Conservation (phyloP, 1,140 invertebrate species). For the Tachypleus tridentatus region DNA sequence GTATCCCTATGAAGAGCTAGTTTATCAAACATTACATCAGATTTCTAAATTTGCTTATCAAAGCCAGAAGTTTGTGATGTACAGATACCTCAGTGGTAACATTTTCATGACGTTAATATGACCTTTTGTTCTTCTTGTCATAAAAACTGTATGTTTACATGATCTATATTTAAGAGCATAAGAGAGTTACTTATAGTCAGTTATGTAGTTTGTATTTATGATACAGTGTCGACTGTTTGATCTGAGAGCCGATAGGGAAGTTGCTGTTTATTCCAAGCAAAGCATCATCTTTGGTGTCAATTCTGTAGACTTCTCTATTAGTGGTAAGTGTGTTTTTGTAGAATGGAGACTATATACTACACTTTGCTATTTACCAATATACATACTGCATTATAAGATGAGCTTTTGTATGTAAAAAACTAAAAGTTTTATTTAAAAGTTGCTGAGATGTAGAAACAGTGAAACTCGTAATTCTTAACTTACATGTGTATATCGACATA, state of each 20-base stretch:
- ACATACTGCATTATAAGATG: conserved; percentile 10
- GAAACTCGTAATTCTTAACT: background rate
- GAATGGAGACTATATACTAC: too few species aligned
- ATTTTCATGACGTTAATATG: background rate
- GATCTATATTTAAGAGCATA: too few species aligned
- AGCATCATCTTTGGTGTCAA: conserved; percentile 98
- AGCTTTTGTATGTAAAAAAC: background rate
- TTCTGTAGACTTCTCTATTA: conserved; percentile 93
- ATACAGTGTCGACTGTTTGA: conserved; percentile 91
- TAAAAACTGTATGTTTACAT: too few species aligned
- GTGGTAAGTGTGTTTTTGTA: conserved; percentile 46
- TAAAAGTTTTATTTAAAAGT: background rate
- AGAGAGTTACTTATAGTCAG: background rate
- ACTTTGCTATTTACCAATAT: background rate
- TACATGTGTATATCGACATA: background rate
- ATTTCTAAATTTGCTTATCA: too few species aligned
- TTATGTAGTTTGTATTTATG: conserved; percentile 1
- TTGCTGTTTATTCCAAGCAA: conserved; percentile 91
- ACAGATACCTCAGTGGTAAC: too few species aligned
- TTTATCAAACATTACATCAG: too few species aligned
- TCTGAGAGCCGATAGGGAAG: conserved; percentile 92
- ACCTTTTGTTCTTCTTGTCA: too few species aligned
- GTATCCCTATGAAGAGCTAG: too few species aligned
- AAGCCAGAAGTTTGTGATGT: too few species aligned
- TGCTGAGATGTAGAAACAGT: conserved; percentile 1